These are phyloP conservation scores for Hemichromis elongatus DNA, from an alignment of 2,113 vertebrate genomes.

Conservation along the genomic window DNA sequence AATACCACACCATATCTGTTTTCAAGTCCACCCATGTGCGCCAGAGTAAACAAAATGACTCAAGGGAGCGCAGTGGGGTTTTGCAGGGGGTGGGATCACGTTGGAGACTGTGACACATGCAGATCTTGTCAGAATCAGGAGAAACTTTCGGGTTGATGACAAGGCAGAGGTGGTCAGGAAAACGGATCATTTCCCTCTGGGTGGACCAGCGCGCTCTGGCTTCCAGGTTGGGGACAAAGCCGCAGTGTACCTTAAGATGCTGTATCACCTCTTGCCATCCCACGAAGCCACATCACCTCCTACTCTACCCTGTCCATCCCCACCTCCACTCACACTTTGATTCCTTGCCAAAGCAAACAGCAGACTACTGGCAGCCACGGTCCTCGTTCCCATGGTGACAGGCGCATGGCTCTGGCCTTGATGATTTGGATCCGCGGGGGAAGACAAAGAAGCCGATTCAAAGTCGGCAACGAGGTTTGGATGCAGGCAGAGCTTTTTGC, in stretches of 20 bases:
- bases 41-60: conserved; percentile 45
- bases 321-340: conserved; percentile 68
- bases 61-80: neutral
- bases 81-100: neutral
- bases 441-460: conserved; percentile 81
- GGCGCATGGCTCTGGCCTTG: conserved; percentile 61
- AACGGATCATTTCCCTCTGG: conserved; percentile 38
- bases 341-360: conserved; percentile 79
- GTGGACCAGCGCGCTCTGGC: conserved; percentile 29
- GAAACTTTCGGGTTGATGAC: conserved; percentile 45
- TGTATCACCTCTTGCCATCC: conserved; percentile 58
- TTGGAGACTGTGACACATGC: conserved; percentile 28
- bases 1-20: conserved; percentile 36
- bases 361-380: conserved; percentile 49
- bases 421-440: conserved; percentile 74
- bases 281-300: conserved; percentile 44
- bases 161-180: conserved; percentile 55
- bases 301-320: conserved; percentile 46
- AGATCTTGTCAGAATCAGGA: conserved; percentile 57
- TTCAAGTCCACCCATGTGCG: neutral
- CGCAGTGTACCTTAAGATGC: conserved; percentile 44
- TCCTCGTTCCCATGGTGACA: conserved; percentile 67
- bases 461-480: conserved; percentile 35
- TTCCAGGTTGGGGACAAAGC: conserved; percentile 63
- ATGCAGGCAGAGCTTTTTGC: conserved; percentile 63